A percentile compares a stretch with the other conserved stretches of the same genome.
These are phyloP conservation scores for Microtus montanus DNA, from an alignment of 2,113 vertebrate genomes.

Conservation along the genomic window DNA sequence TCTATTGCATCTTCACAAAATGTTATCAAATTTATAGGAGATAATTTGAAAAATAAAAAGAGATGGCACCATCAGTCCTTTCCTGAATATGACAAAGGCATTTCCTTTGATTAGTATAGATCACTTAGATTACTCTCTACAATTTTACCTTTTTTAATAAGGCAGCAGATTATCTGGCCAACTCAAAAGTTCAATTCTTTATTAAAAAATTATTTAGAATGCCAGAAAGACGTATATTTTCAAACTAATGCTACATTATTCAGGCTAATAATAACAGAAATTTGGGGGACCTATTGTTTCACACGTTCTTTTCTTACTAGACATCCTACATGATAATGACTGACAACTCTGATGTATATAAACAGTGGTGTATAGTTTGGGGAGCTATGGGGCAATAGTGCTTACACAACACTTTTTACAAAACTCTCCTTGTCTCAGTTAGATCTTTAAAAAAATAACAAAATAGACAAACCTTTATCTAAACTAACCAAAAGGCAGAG, in stretches of 20 bases:
- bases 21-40: neutral
- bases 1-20: neutral
- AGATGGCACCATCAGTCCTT: neutral
- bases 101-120: neutral
- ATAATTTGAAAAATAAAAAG: constrained; percentile 13
- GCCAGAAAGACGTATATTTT: constrained; percentile 5
- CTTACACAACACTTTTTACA: neutral
- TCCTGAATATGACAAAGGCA: neutral
- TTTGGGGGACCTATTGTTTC: neutral
- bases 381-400: neutral
- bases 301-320: neutral
- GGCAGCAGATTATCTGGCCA: neutral
- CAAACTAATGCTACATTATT: neutral
- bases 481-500: no score
- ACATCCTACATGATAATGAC: neutral
- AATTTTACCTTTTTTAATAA: neutral
- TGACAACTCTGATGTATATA: neutral
- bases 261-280: neutral
- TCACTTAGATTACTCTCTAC: neutral
- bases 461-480: no score
- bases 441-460: neutral
- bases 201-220: constrained; percentile 44
- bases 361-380: neutral
- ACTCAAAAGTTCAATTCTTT: neutral
- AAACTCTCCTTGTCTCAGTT: neutral